Conservation (phyloP, 2,797 vertebrate species). For the Nothura maculosa region DNA sequence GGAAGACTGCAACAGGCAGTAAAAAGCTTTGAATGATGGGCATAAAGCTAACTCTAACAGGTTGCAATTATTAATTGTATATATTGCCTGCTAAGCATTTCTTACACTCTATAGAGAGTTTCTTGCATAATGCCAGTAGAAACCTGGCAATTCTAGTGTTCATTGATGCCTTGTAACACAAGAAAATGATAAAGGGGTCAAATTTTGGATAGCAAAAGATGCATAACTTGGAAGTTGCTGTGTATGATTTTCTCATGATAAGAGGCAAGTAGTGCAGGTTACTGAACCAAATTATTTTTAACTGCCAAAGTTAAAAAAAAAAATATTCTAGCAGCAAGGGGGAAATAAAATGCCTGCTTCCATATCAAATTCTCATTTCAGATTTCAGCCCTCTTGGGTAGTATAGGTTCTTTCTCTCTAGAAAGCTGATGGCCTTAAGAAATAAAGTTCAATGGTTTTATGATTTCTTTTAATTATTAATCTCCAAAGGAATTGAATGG, state of each 20-base stretch:
- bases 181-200: neutral
- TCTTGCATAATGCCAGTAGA: neutral
- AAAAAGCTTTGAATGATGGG: neutral
- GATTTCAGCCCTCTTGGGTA: neutral
- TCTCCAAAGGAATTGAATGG: neutral
- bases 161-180: neutral
- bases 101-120: neutral
- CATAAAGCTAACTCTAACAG: neutral
- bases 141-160: neutral
- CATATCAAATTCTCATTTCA: neutral
- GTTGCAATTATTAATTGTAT: neutral
- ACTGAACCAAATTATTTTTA: neutral
- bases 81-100: neutral
- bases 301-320: neutral
- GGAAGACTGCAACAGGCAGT: neutral
- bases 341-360: neutral
- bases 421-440: no score
- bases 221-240: neutral
- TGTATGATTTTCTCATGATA: neutral
- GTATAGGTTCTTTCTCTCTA: neutral
- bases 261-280: neutral
- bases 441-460: no score
- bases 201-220: neutral
- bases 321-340: accelerated
- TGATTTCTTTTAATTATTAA: neutral